Evolutionary conservation across 2,888 invertebrate genomes (phyloP).

Genomic region (Gonocerus acuteangulatus): DNA sequence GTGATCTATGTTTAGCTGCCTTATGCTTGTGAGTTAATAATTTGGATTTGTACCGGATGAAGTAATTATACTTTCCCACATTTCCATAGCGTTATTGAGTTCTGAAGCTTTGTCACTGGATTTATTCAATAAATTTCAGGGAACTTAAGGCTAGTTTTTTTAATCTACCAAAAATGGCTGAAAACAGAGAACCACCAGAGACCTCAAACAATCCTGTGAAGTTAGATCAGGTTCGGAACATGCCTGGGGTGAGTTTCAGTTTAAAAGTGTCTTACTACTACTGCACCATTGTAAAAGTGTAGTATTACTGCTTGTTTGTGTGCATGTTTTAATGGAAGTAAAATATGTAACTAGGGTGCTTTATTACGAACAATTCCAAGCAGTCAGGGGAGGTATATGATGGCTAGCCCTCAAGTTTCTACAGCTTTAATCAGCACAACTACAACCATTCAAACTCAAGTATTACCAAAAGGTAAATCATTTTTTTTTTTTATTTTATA

Average conservation of each 20-base stretch:
- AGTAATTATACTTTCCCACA: too few relatives aligned
- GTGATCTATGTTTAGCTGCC: too few relatives aligned
- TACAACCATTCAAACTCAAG: slow-evolving; percentile 32
- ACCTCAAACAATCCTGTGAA: slow-evolving; percentile 18
- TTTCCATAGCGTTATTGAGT: too few relatives aligned
- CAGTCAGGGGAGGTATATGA: slow-evolving; percentile 26
- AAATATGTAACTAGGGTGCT: slow-evolving; percentile 29
- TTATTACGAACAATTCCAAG: slow-evolving; percentile 31
- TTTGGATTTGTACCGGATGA: too few relatives aligned
- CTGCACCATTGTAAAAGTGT: background rate
- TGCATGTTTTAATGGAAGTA: too few relatives aligned
- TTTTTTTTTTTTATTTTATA: background rate
- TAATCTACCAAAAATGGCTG: slow-evolving; percentile 5
- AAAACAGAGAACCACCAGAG: slow-evolving; percentile 14
- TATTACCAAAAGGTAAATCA: slow-evolving; percentile 31
- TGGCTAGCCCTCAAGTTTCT: slow-evolving; percentile 27
- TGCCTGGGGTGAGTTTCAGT: slow-evolving; percentile 33
- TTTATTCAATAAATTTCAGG: too few relatives aligned
- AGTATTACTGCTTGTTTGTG: background rate
- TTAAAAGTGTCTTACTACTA: background rate
- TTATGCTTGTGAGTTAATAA: too few relatives aligned
- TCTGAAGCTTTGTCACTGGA: too few relatives aligned
- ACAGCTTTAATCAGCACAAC: slow-evolving; percentile 30
- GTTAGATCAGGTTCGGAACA: slow-evolving; percentile 34
- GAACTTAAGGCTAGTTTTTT: too few relatives aligned